Percentiles rank a stretch among this genome's conserved stretches.
Conservation (phyloP, 2,888 invertebrate species). For the Muschampia plurimacula region DNA sequence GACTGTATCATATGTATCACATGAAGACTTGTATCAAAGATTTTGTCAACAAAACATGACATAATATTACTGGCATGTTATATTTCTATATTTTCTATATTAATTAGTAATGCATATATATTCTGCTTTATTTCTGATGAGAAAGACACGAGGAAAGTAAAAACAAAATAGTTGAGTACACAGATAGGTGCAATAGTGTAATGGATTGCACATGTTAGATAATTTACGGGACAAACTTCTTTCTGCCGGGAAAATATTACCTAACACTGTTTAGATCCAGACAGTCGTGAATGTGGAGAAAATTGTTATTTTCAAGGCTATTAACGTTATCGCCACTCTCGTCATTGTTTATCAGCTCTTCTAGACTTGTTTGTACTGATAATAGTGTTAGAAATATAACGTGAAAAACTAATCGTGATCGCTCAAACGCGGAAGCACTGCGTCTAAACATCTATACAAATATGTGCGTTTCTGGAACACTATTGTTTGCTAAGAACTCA, state of each 20-base stretch:
- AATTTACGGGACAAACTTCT: not conserved
- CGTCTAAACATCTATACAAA: constrained; percentile 12
- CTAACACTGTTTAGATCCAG: not conserved
- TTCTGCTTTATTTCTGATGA: too few relatives aligned
- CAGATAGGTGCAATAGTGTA: too few relatives aligned
- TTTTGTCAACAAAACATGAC: too few relatives aligned
- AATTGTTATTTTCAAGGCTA: not conserved
- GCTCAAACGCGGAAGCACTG: constrained; percentile 14
- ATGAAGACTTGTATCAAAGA: too few relatives aligned
- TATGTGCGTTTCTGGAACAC: constrained; percentile 10
- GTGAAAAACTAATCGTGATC: constrained; percentile 22
- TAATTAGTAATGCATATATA: too few relatives aligned
- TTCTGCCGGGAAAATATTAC: not conserved
- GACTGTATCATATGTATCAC: too few relatives aligned
- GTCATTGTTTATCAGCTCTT: constrained; percentile 19
- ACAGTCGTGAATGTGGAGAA: not conserved
- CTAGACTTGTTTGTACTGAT: constrained; percentile 28
- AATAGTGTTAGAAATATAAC: constrained; percentile 6
- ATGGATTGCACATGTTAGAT: too few relatives aligned
- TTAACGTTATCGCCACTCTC: constrained; percentile 14
- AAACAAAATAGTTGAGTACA: too few relatives aligned
- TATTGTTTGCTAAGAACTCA: not conserved
- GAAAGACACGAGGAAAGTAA: too few relatives aligned
- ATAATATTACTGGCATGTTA: too few relatives aligned
- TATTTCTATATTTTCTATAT: too few relatives aligned